phyloP scores from a whole-genome alignment of 2,113 vertebrate species.

The Podarcis raffonei region DNA sequence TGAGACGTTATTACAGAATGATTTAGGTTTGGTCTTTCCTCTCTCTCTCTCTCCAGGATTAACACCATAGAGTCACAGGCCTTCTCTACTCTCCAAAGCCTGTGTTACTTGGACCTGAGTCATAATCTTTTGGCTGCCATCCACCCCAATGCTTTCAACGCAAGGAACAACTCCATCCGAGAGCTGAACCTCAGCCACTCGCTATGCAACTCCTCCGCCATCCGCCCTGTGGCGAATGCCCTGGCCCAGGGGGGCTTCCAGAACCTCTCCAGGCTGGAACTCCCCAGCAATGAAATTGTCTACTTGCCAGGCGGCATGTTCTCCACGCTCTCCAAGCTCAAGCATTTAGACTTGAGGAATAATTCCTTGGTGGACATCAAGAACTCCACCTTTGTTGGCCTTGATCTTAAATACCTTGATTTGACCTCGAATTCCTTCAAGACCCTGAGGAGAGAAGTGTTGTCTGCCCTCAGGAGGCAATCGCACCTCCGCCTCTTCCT shows the following conservation, averaged over 20 bases:
- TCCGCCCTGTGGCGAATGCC: constrained; percentile 67
- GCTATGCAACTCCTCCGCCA: constrained; percentile 72
- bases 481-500: constrained; percentile 68
- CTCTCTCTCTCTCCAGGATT: constrained; percentile 66
- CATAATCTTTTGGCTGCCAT: constrained; percentile 74
- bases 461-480: constrained; percentile 70
- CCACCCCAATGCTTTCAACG: constrained; percentile 76
- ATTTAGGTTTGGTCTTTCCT: background rate
- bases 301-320: constrained; percentile 67
- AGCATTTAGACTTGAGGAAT: constrained; percentile 72
- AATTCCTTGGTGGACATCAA: constrained; percentile 77
- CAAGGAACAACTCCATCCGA: constrained; percentile 75
- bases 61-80: constrained; percentile 70
- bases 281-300: constrained; percentile 66
- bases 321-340: constrained; percentile 57
- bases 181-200: constrained; percentile 78
- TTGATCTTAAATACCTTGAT: constrained; percentile 73
- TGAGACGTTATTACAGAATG: background rate
- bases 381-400: constrained; percentile 74
- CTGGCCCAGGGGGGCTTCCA: constrained; percentile 63
- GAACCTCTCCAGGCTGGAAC: constrained; percentile 70
- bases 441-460: constrained; percentile 60
- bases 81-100: constrained; percentile 71
- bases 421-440: constrained; percentile 72
- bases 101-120: constrained; percentile 76